Conservation (phyloP, 2,888 invertebrate genomes). For the Elgonia sp. region DNA sequence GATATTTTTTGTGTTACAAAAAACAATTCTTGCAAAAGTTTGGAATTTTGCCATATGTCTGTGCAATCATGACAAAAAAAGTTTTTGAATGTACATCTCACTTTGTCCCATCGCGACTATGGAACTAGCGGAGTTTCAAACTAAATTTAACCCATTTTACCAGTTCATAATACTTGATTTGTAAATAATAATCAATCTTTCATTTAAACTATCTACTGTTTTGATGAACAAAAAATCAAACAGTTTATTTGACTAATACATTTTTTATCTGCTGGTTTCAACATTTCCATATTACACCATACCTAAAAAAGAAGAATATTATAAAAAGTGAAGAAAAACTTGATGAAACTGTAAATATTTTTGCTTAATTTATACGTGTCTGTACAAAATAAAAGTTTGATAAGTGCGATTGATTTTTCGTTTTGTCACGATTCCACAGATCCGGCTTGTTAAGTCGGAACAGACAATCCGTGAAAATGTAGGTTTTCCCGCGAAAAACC, state of each 20-base stretch:
- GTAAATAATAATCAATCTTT: too few species aligned
- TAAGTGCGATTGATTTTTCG: conserved; percentile 39
- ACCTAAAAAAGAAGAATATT: neutral
- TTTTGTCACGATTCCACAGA: conserved; percentile 68
- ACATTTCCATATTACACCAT: neutral
- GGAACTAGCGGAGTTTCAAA: too few species aligned
- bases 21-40: too few species aligned
- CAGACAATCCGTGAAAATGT: conserved; percentile 70
- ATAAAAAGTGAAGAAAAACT: too few species aligned
- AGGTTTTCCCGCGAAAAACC: too few species aligned
- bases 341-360: conserved; percentile 44
- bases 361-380: conserved; percentile 41
- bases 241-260: too few species aligned
- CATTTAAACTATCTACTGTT: too few species aligned
- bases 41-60: conserved; percentile 44
- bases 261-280: neutral
- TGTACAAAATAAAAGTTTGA: conserved; percentile 59
- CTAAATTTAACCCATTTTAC: too few species aligned
- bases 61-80: conserved; percentile 74
- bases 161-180: too few species aligned
- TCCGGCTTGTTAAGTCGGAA: conserved; percentile 33
- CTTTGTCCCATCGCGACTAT: neutral
- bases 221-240: too few species aligned
- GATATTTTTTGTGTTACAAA: too few species aligned
- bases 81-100: conserved; percentile 58